Conservation (phyloP, 2,113 vertebrate species). For the Hystrix cristata region DNA sequence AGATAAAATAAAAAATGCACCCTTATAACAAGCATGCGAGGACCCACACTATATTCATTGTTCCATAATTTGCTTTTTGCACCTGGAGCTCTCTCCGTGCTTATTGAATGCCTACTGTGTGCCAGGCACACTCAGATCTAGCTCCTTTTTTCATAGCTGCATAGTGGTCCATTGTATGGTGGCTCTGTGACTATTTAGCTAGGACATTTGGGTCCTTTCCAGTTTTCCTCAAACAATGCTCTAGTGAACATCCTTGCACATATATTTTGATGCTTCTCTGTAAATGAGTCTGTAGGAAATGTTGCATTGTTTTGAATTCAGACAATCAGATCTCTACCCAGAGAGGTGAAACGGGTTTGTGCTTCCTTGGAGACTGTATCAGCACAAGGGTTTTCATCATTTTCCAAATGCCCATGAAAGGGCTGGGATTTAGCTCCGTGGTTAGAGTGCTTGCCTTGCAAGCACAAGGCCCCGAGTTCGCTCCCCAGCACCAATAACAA, state of each 20-base stretch:
- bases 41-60: neutral
- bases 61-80: neutral
- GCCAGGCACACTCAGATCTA: neutral
- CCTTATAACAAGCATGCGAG: neutral
- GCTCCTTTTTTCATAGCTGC: neutral
- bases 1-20: neutral
- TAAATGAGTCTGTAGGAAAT: slow-evolving; percentile 32
- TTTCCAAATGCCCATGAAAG: neutral
- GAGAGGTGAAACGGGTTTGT: neutral
- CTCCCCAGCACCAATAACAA: no score
- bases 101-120: slow-evolving; percentile 22
- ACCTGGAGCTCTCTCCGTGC: neutral
- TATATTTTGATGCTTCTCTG: neutral
- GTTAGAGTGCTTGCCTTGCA: no score
- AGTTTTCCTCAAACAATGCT: slow-evolving; percentile 56
- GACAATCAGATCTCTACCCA: neutral
- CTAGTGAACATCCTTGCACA: slow-evolving; percentile 42
- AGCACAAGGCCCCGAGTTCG: no score
- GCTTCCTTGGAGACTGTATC: neutral
- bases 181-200: neutral
- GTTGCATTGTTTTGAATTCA: neutral
- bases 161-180: slow-evolving; percentile 52
- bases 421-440: no score
- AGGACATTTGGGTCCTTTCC: slow-evolving; percentile 47
- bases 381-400: neutral